These are phyloP conservation scores for Ischnura elegans DNA, from an alignment of 2,888 invertebrate species.

Conservation along the genomic window DNA sequence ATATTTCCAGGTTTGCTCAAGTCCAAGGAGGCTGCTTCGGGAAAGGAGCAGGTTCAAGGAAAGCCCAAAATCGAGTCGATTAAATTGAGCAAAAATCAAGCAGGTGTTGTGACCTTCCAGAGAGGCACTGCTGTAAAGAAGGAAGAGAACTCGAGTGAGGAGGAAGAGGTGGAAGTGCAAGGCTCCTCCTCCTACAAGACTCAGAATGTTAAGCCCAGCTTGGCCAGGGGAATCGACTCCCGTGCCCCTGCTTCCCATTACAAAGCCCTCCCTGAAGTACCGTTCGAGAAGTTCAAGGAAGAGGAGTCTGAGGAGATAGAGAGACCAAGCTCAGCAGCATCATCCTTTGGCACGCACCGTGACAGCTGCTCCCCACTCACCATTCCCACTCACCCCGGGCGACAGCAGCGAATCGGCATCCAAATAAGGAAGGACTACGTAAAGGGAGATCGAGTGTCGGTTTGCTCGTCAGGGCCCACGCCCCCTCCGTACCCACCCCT, in stretches of 20 bases:
- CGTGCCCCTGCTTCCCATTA: neutral
- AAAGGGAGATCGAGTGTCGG: constrained; percentile 69
- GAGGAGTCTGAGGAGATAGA: constrained; percentile 54
- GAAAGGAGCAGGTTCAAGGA: neutral
- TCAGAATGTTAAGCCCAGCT: neutral
- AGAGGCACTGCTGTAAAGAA: neutral
- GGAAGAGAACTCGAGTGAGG: neutral
- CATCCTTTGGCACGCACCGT: neutral
- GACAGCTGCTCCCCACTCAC: constrained; percentile 51
- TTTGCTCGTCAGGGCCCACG: constrained; percentile 20
- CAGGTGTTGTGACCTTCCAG: neutral
- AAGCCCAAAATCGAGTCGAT: neutral
- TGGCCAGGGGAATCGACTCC: neutral
- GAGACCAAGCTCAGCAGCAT: constrained; percentile 42
- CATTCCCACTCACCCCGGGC: constrained; percentile 20
- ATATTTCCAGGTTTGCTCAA: neutral
- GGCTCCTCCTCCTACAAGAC: neutral
- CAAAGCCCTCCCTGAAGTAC: neutral
- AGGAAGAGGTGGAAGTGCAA: neutral
- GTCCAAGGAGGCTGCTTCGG: neutral
- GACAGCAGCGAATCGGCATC: constrained; percentile 71
- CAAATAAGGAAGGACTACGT: constrained; percentile 73
- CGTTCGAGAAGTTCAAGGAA: neutral
- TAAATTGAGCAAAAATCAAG: neutral
- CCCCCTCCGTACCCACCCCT: neutral